phyloP scores from a whole-genome alignment of 1,140 invertebrate genomes.

The Odontomachus brunneus region DNA sequence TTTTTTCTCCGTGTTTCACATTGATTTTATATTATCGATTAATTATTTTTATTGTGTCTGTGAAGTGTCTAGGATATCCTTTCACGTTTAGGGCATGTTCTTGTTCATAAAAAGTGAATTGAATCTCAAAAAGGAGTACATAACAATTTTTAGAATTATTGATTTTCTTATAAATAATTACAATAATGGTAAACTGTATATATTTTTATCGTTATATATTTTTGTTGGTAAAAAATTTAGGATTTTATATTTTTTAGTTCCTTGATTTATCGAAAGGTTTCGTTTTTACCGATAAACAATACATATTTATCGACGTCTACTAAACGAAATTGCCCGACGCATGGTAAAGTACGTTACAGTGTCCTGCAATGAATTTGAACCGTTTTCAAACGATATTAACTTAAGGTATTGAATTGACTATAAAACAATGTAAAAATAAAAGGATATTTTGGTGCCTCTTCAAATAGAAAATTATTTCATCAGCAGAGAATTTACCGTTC shows the following conservation, averaged over 20 bases:
- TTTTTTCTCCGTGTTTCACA: not conserved
- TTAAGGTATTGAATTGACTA: constrained; percentile 3
- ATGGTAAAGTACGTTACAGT: constrained; percentile 5
- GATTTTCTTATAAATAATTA: constrained; percentile 6
- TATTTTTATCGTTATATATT: not conserved
- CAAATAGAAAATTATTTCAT: not conserved
- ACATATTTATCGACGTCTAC: constrained; percentile 27
- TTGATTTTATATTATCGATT: not conserved
- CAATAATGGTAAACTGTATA: not conserved
- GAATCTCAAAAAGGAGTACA: not conserved
- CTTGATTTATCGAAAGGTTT: not conserved
- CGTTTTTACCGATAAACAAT: constrained; percentile 18
- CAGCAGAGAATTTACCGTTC: not conserved
- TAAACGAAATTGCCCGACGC: not conserved
- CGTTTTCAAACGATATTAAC: constrained; percentile 16
- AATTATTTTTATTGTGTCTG: not conserved
- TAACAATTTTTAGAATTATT: not conserved
- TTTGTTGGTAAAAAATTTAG: constrained; percentile 3
- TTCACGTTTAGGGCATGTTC: not conserved
- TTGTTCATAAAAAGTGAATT: not conserved
- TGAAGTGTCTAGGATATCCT: not conserved
- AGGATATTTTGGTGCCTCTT: not conserved
- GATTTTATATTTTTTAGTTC: constrained; percentile 17
- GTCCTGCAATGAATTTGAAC: not conserved
- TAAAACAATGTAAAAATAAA: not conserved